Evolutionary conservation across 1,140 invertebrate species (phyloP).

Genomic region (Dinothrombium tinctorium): DNA sequence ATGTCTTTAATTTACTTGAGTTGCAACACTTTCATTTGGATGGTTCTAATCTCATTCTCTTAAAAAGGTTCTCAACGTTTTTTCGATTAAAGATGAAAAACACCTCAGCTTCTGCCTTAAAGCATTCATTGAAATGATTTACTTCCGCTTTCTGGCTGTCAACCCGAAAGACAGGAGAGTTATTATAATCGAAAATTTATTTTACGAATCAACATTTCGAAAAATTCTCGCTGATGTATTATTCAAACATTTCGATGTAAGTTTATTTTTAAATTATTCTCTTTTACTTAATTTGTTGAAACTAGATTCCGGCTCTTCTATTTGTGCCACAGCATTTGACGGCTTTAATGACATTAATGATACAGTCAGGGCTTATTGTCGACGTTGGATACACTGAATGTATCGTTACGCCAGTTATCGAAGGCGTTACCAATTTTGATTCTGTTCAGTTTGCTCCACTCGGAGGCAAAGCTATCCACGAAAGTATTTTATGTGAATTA

Average conservation of each 20-base stretch:
- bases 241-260: conserved; percentile 74
- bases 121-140: conserved; percentile 63
- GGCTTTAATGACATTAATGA: conserved; percentile 45
- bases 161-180: conserved; percentile 78
- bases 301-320: conserved; percentile 35
- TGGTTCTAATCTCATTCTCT: conserved; percentile 11
- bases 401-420: conserved; percentile 46
- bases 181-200: conserved; percentile 66
- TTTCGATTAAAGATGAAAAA: conserved; percentile 38
- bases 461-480: conserved; percentile 37
- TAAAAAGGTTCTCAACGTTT: conserved; percentile 28
- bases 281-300: not conserved
- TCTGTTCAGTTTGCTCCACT: conserved; percentile 50
- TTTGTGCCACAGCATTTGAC: conserved; percentile 54
- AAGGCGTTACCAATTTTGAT: conserved; percentile 54
- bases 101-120: conserved; percentile 63
- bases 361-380: conserved; percentile 49
- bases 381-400: conserved; percentile 68
- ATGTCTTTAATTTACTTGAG: no score
- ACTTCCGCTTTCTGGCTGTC: conserved; percentile 65
- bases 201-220: conserved; percentile 50
- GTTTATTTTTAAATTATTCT: conserved; percentile 14
- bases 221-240: conserved; percentile 71
- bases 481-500: conserved; percentile 10
- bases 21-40: no score